Percentiles rank a stretch among this genome's conserved stretches.
These are phyloP conservation scores for Cyphomyrmex costatus DNA, from an alignment of 1,140 invertebrate species.

Conservation along the genomic window DNA sequence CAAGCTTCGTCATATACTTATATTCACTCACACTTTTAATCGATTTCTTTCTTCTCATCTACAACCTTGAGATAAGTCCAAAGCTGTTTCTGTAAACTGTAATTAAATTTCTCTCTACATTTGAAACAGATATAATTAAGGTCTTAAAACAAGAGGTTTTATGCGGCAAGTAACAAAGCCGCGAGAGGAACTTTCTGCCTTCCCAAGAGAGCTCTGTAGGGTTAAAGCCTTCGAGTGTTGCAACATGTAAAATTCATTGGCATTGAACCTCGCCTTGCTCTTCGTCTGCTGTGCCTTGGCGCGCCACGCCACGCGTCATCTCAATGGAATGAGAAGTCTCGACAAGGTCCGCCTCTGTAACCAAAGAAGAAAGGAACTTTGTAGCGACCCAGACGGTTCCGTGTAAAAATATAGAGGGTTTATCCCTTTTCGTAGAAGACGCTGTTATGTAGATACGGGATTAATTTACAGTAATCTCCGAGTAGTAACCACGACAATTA, in stretches of 20 bases:
- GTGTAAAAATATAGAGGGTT: background rate
- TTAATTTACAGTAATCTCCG: slow-evolving; percentile 18
- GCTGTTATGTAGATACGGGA: background rate
- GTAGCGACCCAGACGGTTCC: background rate
- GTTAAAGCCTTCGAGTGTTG: slow-evolving; percentile 6
- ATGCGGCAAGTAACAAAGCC: background rate
- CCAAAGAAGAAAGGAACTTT: slow-evolving; percentile 46
- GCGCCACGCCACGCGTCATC: slow-evolving; percentile 72
- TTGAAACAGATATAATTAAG: background rate
- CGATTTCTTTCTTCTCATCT: background rate
- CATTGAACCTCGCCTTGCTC: slow-evolving; percentile 46
- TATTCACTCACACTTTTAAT: background rate
- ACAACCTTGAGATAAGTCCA: background rate
- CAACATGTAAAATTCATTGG: slow-evolving; percentile 51
- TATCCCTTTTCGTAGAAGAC: background rate
- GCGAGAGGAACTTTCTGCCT: background rate
- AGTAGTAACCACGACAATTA: background rate
- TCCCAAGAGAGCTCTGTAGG: too few relatives aligned
- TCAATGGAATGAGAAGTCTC: slow-evolving; percentile 80
- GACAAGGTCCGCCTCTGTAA: slow-evolving; percentile 77
- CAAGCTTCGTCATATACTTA: background rate
- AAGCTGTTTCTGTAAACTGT: background rate
- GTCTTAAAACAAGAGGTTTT: background rate
- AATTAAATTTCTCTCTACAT: background rate
- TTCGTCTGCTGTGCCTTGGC: slow-evolving; percentile 25